Evolutionary conservation across 1,140 invertebrate genomes (phyloP).

Genomic region (Bilobella aurantiaca): DNA sequence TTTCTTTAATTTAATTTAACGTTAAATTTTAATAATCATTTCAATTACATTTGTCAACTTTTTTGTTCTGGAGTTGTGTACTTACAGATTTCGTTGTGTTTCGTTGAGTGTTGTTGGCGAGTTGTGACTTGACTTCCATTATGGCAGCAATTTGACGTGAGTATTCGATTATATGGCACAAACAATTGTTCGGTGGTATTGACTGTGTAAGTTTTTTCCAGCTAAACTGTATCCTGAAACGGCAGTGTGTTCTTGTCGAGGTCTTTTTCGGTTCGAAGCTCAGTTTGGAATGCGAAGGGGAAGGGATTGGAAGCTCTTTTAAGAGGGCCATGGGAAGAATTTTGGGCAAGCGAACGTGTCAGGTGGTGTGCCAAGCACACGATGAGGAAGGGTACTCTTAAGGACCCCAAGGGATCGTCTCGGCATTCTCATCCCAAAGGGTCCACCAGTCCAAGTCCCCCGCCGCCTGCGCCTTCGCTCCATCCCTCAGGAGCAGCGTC

Average conservation of each 20-base stretch:
- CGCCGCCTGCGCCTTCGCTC: too few species aligned
- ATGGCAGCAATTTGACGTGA: too few species aligned
- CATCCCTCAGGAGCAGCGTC: too few species aligned
- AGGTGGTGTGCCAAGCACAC: constrained; percentile 35
- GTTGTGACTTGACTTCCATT: too few species aligned
- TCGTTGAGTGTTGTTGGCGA: background rate
- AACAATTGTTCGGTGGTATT: too few species aligned
- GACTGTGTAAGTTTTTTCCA: too few species aligned
- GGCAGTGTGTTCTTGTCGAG: too few species aligned
- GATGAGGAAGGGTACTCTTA: background rate
- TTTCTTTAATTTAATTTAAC: too few species aligned
- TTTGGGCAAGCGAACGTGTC: constrained; percentile 26
- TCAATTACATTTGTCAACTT: background rate
- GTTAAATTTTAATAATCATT: background rate
- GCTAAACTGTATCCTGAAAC: too few species aligned
- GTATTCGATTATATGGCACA: too few species aligned
- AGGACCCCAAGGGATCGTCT: background rate
- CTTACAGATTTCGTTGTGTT: constrained; percentile 21
- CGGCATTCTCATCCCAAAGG: too few species aligned
- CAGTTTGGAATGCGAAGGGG: constrained; percentile 20
- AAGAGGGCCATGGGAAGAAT: constrained; percentile 4
- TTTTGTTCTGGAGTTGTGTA: background rate
- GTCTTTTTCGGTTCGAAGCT: constrained; percentile 12
- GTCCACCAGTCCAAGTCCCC: too few species aligned
- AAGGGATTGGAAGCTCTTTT: constrained; percentile 14